Evolutionary conservation across 2,888 invertebrate species (phyloP), one percentile per base, ranked within the genome.

Genomic region (Catonia carolina): DNA sequence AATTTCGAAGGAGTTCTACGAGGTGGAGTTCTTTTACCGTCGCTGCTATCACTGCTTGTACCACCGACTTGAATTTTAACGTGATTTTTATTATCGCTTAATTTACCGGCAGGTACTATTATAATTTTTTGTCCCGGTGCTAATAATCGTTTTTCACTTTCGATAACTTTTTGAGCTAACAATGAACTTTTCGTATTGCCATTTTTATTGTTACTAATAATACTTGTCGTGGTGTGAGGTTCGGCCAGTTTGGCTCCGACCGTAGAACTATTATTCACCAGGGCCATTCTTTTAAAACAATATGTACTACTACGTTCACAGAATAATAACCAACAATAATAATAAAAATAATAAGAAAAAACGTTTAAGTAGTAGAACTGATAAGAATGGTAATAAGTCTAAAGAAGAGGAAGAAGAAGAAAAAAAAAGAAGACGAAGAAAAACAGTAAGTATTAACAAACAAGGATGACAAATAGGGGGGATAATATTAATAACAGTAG

Each of bases 11-110:
- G 49, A 41, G 55, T 23, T 53, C 49, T 49, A 18, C 53, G 20
- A 7, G 59, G 61, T n/a, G 62, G 62, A 1, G 62, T 60, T 6
- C 55, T 36, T 47, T 59, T 60, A 2, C 60, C 62, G 45, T 62
- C 62, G 50, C 62, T 62, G 42, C 58, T 56, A 18, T 60, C 60
- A 55, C 62, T 62, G 55, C 60, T 62, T 12, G 53, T 53, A 22
- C 55, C 55, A 10, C 59, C 53, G 33, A 56, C 49, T 15, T 50
- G 53, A 5, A 53, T 41, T 35, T 56, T 52, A 5, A 57, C 53
- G 18, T 48, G 53, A 22, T 53, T 41, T 37, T 48, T 53, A 18
- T 22, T 14, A 18, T 39, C 49, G 7, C 53, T 41, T 42, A 54
- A 55, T 23, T 60, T 58, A 35, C 58, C 56, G 45, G 53, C 31